Conservation (phyloP, 2,888 invertebrate species). For the Rugalucina vietnamica region DNA sequence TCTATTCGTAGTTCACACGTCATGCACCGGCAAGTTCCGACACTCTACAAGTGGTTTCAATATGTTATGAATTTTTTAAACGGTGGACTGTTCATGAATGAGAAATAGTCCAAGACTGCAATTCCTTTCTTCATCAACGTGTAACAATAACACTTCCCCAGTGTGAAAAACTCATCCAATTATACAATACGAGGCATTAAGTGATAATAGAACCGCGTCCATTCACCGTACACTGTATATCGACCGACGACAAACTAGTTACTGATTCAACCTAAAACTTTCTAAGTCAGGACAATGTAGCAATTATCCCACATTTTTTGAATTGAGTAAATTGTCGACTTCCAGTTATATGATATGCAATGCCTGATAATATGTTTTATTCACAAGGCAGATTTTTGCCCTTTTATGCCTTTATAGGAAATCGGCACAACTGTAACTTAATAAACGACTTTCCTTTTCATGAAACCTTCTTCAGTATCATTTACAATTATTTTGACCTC, state of each 20-base stretch:
- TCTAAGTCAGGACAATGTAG: conserved; percentile 29
- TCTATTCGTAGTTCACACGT: conserved; percentile 53
- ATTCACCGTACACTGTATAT: conserved; percentile 1
- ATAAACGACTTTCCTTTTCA: not conserved
- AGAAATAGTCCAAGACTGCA: not conserved
- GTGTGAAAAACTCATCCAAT: conserved; percentile 58
- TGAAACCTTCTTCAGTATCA: not conserved
- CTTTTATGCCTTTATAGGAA: too few relatives aligned
- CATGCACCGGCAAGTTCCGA: conserved; percentile 49
- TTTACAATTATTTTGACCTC: not conserved
- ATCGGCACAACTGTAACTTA: not conserved
- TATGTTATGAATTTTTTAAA: not conserved
- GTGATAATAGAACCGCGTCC: conserved; percentile 27
- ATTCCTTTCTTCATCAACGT: not conserved
- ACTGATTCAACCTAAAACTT: conserved; percentile 14
- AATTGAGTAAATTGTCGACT: conserved; percentile 42
- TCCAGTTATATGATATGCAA: conserved; percentile 9
- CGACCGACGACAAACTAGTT: conserved; percentile 6
- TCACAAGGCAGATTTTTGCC: not conserved
- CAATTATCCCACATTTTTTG: conserved; percentile 44
- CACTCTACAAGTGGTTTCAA: conserved; percentile 17
- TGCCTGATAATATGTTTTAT: conserved; percentile 13
- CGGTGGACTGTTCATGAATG: not conserved
- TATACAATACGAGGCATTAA: conserved; percentile 45
- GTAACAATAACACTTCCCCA: not conserved